Evolutionary conservation across 1,140 invertebrate species (phyloP).

Genomic region (Drosophila kohkoa): DNA sequence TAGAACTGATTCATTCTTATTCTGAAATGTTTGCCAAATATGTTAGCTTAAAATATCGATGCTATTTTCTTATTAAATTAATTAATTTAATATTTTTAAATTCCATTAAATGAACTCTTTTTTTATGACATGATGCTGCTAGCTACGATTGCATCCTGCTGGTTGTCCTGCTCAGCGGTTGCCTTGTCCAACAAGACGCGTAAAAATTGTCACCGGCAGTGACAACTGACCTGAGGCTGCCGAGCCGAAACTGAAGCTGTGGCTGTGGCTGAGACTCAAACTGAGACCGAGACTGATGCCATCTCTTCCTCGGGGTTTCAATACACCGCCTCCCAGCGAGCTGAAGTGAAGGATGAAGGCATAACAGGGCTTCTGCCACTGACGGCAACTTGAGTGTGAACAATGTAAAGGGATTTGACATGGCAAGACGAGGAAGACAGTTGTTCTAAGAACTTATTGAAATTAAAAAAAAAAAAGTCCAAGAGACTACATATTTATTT

Average conservation of each 20-base stretch:
- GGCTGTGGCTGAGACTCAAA: constrained; percentile 2
- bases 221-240: constrained; percentile 42
- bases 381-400: constrained; percentile 46
- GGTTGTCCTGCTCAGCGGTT: constrained; percentile 54
- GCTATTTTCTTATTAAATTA: no score
- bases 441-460: background rate
- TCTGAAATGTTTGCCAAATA: background rate
- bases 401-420: constrained; percentile 43
- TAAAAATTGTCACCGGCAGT: constrained; percentile 77
- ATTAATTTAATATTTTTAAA: background rate
- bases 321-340: background rate
- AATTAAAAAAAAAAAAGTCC: background rate
- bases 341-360: background rate
- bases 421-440: background rate
- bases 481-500: background rate
- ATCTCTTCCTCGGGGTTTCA: background rate
- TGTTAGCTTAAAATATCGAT: background rate
- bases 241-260: constrained; percentile 7
- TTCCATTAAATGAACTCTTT: background rate
- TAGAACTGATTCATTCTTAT: background rate
- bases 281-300: background rate
- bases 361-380: constrained; percentile 11
- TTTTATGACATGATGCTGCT: background rate
- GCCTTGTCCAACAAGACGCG: constrained; percentile 60
- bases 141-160: background rate